These are phyloP conservation scores for Passer montanus DNA, from an alignment of 2,113 vertebrate genomes.

Conservation along the genomic window DNA sequence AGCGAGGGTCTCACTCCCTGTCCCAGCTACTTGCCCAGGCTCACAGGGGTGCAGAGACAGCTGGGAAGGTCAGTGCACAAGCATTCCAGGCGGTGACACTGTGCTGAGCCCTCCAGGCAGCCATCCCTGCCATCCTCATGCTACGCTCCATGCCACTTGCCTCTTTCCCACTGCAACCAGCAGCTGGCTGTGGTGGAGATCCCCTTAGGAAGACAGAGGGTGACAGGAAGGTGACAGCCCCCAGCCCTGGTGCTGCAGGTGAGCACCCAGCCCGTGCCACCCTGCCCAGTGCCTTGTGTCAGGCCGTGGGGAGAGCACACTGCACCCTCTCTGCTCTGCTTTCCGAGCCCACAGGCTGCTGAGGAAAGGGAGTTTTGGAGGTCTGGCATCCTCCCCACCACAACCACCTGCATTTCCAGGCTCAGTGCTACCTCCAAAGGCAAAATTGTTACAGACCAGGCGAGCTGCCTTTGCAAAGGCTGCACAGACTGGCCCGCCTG, in stretches of 20 bases:
- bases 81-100: rapidly evolving
- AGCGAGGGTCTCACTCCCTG: rapidly evolving
- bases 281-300: neutral
- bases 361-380: neutral
- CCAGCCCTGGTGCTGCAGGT: neutral
- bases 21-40: neutral
- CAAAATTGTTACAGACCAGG: neutral
- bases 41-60: neutral
- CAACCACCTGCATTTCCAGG: neutral
- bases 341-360: rapidly evolving
- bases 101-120: rapidly evolving
- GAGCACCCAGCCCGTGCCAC: rapidly evolving
- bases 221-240: rapidly evolving
- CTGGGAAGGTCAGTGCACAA: neutral
- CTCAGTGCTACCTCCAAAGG: neutral
- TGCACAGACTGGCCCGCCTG: rapidly evolving
- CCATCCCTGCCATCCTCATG: rapidly evolving
- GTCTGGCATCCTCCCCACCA: too few relatives aligned
- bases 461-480: neutral
- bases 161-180: neutral
- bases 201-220: neutral
- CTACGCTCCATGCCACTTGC: rapidly evolving
- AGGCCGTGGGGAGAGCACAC: rapidly evolving
- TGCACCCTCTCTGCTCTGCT: neutral
- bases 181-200: rapidly evolving